Evolutionary conservation across 2,113 vertebrate species (phyloP), one percentile per base, ranked within the genome.

Genomic region (Atherinomorus stipes): DNA sequence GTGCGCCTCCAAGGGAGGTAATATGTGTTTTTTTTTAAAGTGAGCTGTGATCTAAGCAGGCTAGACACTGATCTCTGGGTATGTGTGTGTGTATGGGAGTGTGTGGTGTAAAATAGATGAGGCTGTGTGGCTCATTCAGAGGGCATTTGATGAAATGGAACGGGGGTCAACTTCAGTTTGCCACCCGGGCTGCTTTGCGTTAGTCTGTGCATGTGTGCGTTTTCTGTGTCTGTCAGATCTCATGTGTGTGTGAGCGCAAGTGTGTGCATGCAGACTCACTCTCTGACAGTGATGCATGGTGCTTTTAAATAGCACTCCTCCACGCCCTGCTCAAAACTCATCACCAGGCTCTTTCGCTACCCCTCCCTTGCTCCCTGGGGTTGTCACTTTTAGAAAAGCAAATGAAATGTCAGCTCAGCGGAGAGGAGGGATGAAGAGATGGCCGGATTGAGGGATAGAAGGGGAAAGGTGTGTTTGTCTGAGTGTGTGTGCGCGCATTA

Each of bases 231-330:
- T 71, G 65, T 76, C 61, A 64, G 65, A 31, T 12, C 8, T 25
- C 23, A 21, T 4, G 37, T 45, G 40, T 57, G 57, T 75, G 78
- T 51, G 64, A 25, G 65, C 56, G 76, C 25, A 58, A 60, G 72
- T 76, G 72, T 66, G 64, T 58, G 70, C 71, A 79, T 31, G 31
- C 19, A 42, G 52, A 71, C 79, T 63, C 64, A 73, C 75, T 64
- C 65, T 22, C 80, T 93, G 94, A 94, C 94, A 94, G 86, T 93
- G 94, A 94, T 93, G 90, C 93, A 94, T 94, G 88, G 91, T 81
- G 85, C 90, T 93, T 93, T 93, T 94, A 93, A 94, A 94, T 91
- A 91, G 90, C 92, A 91, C 85, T 91, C 90, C 87, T 92, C 91
- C 91, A 91, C 86, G 77, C 90, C 86, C 89, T 69, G 88, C 92